Evolutionary conservation across 2,113 vertebrate species (phyloP), one percentile per base, ranked within the genome.

Genomic region (Equus przewalskii): DNA sequence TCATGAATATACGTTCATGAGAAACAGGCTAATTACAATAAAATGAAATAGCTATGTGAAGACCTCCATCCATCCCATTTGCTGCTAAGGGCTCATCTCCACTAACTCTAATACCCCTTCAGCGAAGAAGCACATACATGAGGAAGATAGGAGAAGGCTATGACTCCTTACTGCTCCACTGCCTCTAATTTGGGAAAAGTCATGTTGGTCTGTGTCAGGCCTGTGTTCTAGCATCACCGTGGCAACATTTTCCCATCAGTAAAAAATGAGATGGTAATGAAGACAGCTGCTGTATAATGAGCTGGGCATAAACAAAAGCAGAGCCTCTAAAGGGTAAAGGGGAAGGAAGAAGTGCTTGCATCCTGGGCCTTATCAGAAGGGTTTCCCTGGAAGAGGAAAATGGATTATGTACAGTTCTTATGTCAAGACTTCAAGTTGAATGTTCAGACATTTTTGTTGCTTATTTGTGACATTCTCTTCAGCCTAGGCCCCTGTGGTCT

Each of bases 191-290:
- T 60, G 56, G 56, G 56, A 28, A 41, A 95, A 69, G 21, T 65
- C 33, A 12, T 64, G 21, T 10, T 56, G 36, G 21, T 86, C 54
- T 86, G 41, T 90, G 4, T 64, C 41, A 82, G 65, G 33, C 44
- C 41, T 95, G 78, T n/a, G 7, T 69, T 65, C 36, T 49, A 88
- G 86, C 46, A 96, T 95, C 81, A 78, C 87, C 60, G 79, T 67
- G 19, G 62, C n/a, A 58, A 86, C 18, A 41, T 12, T 78, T 80
- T 83, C 6, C 56, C 64, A 83, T 90, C 41, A 46, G 46, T 62
- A 36, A 93, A 65, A 60, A 86, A 73, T 33, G 75, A 72, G 69
- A 78, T 60, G 44, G 16, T 65, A 90, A 96, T 69, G 33, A 87
- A 91, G 24, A 67, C 13, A 65, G 41, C 21, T 95, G 54, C 75